phyloP scores from a whole-genome alignment of 2,113 vertebrate species.

The Passer montanus region DNA sequence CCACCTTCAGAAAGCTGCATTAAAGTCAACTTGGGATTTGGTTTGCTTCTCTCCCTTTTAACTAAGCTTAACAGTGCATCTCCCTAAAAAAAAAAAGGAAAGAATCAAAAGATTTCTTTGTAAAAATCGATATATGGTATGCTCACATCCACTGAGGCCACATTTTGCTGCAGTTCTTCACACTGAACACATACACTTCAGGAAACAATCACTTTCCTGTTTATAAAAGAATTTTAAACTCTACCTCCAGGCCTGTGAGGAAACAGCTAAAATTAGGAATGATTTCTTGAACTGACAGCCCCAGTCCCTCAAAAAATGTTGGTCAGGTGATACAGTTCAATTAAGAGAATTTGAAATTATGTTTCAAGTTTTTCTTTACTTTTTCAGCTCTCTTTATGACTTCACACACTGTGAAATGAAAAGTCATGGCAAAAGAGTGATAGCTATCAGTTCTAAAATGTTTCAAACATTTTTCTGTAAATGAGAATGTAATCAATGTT shows the following conservation, averaged over 20 bases:
- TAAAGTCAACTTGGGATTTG: constrained; percentile 20
- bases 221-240: neutral
- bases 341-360: neutral
- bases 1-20: constrained; percentile 31
- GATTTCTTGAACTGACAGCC: neutral
- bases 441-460: neutral
- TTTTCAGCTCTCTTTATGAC: neutral
- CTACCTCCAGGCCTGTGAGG: neutral
- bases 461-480: neutral
- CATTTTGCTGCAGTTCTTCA: neutral
- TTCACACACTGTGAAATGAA: neutral
- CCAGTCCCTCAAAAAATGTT: neutral
- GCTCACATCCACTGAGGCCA: neutral
- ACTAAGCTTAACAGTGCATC: constrained; percentile 12
- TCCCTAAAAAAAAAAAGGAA: neutral
- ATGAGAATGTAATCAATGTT: neutral
- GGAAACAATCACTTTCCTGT: neutral
- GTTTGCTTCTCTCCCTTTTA: constrained; percentile 30
- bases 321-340: neutral
- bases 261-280: neutral
- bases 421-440: neutral
- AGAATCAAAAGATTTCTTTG: neutral
- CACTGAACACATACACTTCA: neutral
- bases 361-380: neutral
- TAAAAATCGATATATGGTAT: neutral